phyloP scores from a whole-genome alignment of 1,140 invertebrate species.

The Drosophila pallidifrons region DNA sequence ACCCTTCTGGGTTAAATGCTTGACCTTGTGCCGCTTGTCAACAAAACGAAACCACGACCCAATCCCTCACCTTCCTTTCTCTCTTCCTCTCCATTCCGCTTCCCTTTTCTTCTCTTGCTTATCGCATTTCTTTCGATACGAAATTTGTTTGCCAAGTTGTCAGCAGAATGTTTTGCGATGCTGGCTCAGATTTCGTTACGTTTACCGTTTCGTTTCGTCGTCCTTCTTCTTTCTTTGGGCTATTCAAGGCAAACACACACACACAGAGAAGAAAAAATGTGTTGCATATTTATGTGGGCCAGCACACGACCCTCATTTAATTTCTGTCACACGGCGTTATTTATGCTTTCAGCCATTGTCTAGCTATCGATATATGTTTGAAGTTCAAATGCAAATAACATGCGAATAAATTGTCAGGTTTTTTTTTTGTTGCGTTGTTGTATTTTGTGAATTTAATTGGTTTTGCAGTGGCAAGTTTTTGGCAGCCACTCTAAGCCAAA shows the following conservation, averaged over 20 bases:
- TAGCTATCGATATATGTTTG: slow-evolving; percentile 57
- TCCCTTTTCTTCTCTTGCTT: background rate
- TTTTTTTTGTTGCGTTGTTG: slow-evolving; percentile 5
- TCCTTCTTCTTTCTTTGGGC: slow-evolving; percentile 9
- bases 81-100: background rate
- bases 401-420: slow-evolving; percentile 72
- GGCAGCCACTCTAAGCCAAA: slow-evolving; percentile 64
- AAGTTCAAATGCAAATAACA: slow-evolving; percentile 58
- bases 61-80: background rate
- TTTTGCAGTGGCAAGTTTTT: slow-evolving; percentile 62
- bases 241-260: background rate
- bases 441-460: slow-evolving; percentile 68
- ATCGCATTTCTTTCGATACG: slow-evolving; percentile 30
- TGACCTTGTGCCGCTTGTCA: slow-evolving; percentile 56
- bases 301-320: slow-evolving; percentile 69
- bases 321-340: slow-evolving; percentile 75
- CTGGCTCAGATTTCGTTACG: slow-evolving; percentile 33
- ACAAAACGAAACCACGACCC: slow-evolving; percentile 2
- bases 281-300: slow-evolving; percentile 48
- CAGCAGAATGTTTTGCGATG: slow-evolving; percentile 51
- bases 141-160: slow-evolving; percentile 72
- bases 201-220: slow-evolving; percentile 12
- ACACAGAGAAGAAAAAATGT: background rate
- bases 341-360: slow-evolving; percentile 68
- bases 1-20: slow-evolving; percentile 63